A percentile compares a stretch with the other conserved stretches of the same genome.
Conservation (phyloP, 1,140 invertebrate species). For the Tetramorium simillimum region DNA sequence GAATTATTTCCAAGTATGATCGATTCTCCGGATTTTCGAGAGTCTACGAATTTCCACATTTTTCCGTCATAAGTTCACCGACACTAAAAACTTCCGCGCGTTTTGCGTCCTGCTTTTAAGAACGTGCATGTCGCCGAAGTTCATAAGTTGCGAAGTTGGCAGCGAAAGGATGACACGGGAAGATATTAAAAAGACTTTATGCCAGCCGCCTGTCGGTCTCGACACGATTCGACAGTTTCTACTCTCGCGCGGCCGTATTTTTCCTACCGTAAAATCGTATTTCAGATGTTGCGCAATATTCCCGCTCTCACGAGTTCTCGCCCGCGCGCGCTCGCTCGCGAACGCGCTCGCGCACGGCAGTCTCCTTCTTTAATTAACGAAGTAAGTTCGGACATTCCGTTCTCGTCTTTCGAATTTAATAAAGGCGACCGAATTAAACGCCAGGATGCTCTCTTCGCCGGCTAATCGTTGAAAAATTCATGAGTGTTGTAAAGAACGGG, state of each 20-base stretch:
- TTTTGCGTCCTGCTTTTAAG: conserved; percentile 47
- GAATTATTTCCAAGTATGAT: background rate
- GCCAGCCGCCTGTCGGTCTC: conserved; percentile 45
- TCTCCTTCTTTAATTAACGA: conserved; percentile 51
- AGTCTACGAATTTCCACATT: conserved; percentile 9
- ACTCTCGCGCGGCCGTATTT: conserved; percentile 43
- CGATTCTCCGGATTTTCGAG: background rate
- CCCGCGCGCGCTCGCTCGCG: background rate
- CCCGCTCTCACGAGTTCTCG: background rate
- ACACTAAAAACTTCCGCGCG: conserved; percentile 34
- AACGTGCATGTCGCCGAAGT: conserved; percentile 48
- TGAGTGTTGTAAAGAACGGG: conserved; percentile 38
- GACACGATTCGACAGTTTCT: conserved; percentile 57
- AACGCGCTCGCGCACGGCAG: background rate
- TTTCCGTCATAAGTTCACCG: conserved; percentile 25
- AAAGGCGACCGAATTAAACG: conserved; percentile 53
- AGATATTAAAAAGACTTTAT: conserved; percentile 63
- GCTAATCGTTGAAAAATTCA: conserved; percentile 61
- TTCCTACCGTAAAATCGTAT: conserved; percentile 59
- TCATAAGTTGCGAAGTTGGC: conserved; percentile 60
- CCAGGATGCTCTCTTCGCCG: conserved; percentile 23
- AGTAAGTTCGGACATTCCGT: conserved; percentile 44
- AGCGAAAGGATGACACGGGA: conserved; percentile 56
- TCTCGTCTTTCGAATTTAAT: conserved; percentile 52
- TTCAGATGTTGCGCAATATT: conserved; percentile 57